A percentile compares a stretch with the other conserved stretches of the same genome.
These are phyloP conservation scores for Monopis laevigella DNA, from an alignment of 2,888 invertebrate genomes.

Conservation along the genomic window DNA sequence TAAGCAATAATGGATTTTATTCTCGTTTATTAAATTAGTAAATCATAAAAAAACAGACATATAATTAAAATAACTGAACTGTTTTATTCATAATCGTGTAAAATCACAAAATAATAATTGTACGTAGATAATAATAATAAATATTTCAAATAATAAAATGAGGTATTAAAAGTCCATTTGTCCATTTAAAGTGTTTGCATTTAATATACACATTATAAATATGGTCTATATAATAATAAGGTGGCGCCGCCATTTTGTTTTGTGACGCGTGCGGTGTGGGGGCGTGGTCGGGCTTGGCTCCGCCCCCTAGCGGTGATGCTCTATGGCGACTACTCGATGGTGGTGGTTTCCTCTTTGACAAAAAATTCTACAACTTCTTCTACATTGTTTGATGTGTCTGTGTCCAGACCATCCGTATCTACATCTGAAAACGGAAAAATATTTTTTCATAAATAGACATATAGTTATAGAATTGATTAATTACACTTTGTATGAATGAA, in stretches of 20 bases:
- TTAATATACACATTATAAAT: conserved; percentile 40
- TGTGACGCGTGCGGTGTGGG: conserved; percentile 16
- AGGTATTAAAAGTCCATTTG: conserved; percentile 50
- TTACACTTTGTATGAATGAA: too few relatives aligned
- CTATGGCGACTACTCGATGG: conserved; percentile 73
- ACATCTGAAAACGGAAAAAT: conserved; percentile 83
- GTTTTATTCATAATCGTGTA: too few relatives aligned
- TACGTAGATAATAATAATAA: too few relatives aligned
- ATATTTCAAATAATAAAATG: conserved; percentile 23
- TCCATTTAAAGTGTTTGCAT: conserved; percentile 62
- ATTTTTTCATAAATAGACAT: too few relatives aligned
- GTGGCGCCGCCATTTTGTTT: conserved; percentile 15
- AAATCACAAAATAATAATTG: too few relatives aligned
- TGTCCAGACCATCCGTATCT: conserved; percentile 93
- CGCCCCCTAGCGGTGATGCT: too few relatives aligned
- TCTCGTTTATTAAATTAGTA: too few relatives aligned
- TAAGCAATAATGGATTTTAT: too few relatives aligned
- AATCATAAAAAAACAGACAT: too few relatives aligned
- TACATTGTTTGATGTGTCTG: conserved; percentile 86
- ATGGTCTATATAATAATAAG: conserved; percentile 1
- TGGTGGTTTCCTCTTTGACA: conserved; percentile 91
- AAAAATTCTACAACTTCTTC: conserved; percentile 98
- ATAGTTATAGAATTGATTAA: too few relatives aligned
- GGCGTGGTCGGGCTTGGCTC: conserved; percentile 24
- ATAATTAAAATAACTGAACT: too few relatives aligned